Evolutionary conservation across 2,888 invertebrate species (phyloP).

Genomic region (Melanotus villosus): DNA sequence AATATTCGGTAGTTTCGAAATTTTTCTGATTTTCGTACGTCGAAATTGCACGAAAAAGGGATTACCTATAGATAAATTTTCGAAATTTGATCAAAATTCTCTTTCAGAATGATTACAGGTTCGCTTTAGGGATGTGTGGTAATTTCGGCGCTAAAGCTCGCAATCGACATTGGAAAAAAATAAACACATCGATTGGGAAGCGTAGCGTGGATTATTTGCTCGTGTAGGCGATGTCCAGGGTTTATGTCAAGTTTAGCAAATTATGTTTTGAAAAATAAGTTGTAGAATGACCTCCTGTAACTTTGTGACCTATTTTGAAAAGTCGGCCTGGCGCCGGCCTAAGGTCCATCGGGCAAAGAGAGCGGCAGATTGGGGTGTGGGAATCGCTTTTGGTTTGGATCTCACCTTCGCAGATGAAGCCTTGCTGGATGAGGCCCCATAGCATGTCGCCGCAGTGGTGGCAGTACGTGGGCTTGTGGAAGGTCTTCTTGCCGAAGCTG

Average conservation of each 20-base stretch:
- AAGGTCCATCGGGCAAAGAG: not conserved
- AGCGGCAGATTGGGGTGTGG: slow-evolving; percentile 37
- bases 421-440: slow-evolving; percentile 99
- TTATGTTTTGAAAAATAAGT: slow-evolving; percentile 16
- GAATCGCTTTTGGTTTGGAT: slow-evolving; percentile 52
- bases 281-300: slow-evolving; percentile 30
- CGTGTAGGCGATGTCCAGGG: not conserved
- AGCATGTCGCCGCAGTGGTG: slow-evolving; percentile 99
- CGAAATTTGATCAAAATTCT: no score
- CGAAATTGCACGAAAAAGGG: no score
- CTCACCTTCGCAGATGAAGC: slow-evolving; percentile 99
- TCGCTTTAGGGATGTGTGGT: no score
- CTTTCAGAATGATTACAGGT: no score
- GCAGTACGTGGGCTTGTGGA: slow-evolving; percentile 99
- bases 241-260: not conserved
- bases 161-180: no score
- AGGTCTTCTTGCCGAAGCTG: slow-evolving; percentile 99
- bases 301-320: slow-evolving; percentile 45
- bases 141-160: no score
- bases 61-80: no score
- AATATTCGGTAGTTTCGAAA: no score
- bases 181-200: not conserved
- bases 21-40: no score
- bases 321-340: slow-evolving; percentile 38
- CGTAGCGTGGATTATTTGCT: not conserved